phyloP scores from a whole-genome alignment of 1,140 invertebrate genomes.

The Zaprionus africanus region DNA sequence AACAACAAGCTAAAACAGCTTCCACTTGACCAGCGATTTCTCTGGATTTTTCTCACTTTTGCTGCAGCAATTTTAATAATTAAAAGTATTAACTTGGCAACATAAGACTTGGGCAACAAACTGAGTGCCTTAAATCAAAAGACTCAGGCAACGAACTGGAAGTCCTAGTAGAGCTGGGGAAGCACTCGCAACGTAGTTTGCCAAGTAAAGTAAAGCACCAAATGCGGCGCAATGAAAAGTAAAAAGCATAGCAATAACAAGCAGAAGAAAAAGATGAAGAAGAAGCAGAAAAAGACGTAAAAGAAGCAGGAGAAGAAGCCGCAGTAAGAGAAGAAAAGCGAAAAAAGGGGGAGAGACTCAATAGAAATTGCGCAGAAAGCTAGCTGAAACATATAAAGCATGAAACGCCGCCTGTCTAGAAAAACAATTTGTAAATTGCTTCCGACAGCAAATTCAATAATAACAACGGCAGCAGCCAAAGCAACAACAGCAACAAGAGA shows the following conservation, averaged over 20 bases:
- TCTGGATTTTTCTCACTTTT: conserved; percentile 17
- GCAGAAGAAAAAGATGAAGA: conserved; percentile 26
- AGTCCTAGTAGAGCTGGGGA: not conserved
- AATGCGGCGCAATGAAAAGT: conserved; percentile 36
- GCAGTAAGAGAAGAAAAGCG: conserved; percentile 9
- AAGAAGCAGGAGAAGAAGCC: not conserved
- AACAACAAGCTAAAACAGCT: not conserved
- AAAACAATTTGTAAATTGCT: conserved; percentile 73
- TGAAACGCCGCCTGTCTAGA: conserved; percentile 37
- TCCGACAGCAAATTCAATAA: conserved; percentile 79
- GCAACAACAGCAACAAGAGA: conserved; percentile 14
- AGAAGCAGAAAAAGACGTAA: conserved; percentile 8
- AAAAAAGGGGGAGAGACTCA: conserved; percentile 1
- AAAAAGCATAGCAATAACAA: conserved; percentile 32
- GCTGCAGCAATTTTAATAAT: conserved; percentile 15
- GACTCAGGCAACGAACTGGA: conserved; percentile 52
- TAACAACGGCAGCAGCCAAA: conserved; percentile 50
- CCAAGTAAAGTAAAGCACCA: conserved; percentile 4
- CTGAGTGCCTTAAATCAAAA: conserved; percentile 27
- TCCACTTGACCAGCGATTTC: conserved; percentile 25
- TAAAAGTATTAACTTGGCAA: conserved; percentile 4
- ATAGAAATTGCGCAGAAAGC: conserved; percentile 51
- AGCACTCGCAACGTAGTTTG: conserved; percentile 6
- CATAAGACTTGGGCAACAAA: conserved; percentile 35
- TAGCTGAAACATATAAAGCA: conserved; percentile 28